Evolutionary conservation across 2,888 invertebrate genomes (phyloP), one percentile per base, ranked within the genome.

Genomic region (Seladonia tumulorum): DNA sequence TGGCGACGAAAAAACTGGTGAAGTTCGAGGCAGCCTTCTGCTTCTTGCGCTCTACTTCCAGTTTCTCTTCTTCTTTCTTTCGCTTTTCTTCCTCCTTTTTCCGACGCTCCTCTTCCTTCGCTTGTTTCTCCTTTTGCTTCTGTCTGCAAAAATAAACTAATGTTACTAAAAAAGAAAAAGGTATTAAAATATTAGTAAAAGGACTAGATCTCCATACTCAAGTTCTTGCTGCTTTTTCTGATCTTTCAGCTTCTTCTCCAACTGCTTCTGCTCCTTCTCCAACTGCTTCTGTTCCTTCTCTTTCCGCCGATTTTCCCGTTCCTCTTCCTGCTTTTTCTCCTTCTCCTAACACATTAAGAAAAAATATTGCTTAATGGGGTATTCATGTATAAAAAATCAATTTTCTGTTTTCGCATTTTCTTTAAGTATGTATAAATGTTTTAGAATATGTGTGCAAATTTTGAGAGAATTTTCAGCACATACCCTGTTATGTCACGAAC

Each of bases 11-110:
- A 94, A 98, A 98, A 92, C 97, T 98, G 0, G 96, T 97, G 93
- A 98, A 98, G 8, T 97, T 97, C 78, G 97, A 97, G 0, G 97
- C 97, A 0, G 97, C 97, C 93, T 98, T 98, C 89, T 97, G 97
- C 93, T 97, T 97, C 90, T 97, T 97, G 18, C 97, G 96, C 93
- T 97, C 97, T 77, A 96, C 96, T 94, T 97, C 98, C 89, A 97
- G 96, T 91, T 96, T 97, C 91, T 97, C 96, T 77, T 95, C 95
- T 89, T 96, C 96, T 90, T 96, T 97, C 94, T 95, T 96, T 57
- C 95, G 95, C 42, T 95, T 94, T 88, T 96, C 96, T 88, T 96
- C 95, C 83, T 95, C 95, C 95, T 96, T 94, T 88, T 95, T 96
- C 93, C 94, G 95, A 94, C 93, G 96, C 94, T 93, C 96, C 94